phyloP scores from a whole-genome alignment of 2,797 vertebrate genomes.

The Protonibea diacanthus region DNA sequence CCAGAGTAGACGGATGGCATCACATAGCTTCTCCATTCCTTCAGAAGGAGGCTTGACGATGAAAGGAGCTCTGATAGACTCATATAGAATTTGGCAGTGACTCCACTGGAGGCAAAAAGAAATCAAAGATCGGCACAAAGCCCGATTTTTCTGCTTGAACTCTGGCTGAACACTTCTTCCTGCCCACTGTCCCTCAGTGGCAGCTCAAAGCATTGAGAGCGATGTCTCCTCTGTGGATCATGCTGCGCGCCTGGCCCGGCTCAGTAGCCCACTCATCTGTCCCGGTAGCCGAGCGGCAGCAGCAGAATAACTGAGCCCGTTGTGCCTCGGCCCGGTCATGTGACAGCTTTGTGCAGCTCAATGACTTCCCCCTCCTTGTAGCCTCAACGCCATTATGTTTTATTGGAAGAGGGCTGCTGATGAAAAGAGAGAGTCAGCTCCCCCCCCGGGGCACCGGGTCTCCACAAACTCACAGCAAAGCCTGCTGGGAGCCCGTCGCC shows the following conservation, averaged over 20 bases:
- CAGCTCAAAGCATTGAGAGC: constrained; percentile 17
- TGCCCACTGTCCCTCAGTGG: constrained; percentile 17
- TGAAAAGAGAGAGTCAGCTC: constrained; percentile 57
- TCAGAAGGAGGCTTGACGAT: not conserved
- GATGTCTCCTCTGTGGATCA: constrained; percentile 27
- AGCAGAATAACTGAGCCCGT: constrained; percentile 65
- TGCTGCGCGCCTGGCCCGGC: constrained; percentile 42
- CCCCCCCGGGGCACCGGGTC: constrained; percentile 23
- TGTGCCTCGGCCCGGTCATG: constrained; percentile 65
- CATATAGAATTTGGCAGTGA: not conserved
- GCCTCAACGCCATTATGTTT: constrained; percentile 62
- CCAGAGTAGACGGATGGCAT: not conserved
- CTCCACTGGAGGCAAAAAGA: not conserved
- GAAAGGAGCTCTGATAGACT: constrained; percentile 11
- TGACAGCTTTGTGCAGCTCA: constrained; percentile 57
- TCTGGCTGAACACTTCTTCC: constrained; percentile 33
- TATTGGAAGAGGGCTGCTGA: constrained; percentile 52
- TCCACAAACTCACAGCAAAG: constrained; percentile 36
- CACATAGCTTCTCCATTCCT: not conserved
- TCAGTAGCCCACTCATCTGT: constrained; percentile 50
- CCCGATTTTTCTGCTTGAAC: constrained; percentile 10
- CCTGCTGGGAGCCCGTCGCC: constrained; percentile 50
- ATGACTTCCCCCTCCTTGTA: constrained; percentile 35
- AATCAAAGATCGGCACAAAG: constrained; percentile 16
- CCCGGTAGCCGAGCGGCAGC: constrained; percentile 39